A percentile compares a stretch with the other conserved stretches of the same genome.
These are phyloP conservation scores for Vesta saturnalis DNA, from an alignment of 2,888 invertebrate genomes.

Conservation along the genomic window DNA sequence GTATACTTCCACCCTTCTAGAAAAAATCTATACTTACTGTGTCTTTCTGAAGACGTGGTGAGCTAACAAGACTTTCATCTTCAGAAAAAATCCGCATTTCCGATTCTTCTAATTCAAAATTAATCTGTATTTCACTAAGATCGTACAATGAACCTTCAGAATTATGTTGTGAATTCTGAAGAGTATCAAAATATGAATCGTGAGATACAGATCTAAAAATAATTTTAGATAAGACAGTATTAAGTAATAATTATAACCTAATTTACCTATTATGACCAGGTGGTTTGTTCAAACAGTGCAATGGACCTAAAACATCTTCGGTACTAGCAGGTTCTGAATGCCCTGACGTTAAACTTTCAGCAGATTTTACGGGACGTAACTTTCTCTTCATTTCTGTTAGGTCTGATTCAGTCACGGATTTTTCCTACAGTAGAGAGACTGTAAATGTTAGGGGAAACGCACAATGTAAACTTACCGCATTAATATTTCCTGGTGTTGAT, in stretches of 20 bases:
- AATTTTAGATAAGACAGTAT: neutral
- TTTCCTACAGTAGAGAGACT: constrained; percentile 54
- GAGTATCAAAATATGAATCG: constrained; percentile 91
- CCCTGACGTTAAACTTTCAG: constrained; percentile 70
- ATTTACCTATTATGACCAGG: constrained; percentile 65
- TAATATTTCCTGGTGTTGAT: constrained; percentile 62
- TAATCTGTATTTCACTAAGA: constrained; percentile 84
- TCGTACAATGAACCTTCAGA: constrained; percentile 67
- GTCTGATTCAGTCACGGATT: constrained; percentile 60
- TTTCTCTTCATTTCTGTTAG: constrained; percentile 62
- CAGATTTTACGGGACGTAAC: constrained; percentile 75
- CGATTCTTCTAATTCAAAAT: constrained; percentile 85
- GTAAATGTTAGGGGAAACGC: neutral
- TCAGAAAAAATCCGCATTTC: constrained; percentile 91
- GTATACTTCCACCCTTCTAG: too few relatives aligned
- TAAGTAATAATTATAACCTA: neutral
- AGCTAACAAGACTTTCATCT: constrained; percentile 77
- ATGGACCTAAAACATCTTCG: constrained; percentile 60
- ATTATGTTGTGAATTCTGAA: constrained; percentile 67
- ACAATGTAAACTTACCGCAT: constrained; percentile 52
- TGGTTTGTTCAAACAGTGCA: constrained; percentile 60
- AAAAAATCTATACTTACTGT: constrained; percentile 54
- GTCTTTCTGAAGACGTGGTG: constrained; percentile 65
- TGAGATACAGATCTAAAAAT: constrained; percentile 81
- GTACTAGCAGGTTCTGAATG: constrained; percentile 58